phyloP scores from a whole-genome alignment of 2,888 invertebrate species.

The Mesorhabditis belari region DNA sequence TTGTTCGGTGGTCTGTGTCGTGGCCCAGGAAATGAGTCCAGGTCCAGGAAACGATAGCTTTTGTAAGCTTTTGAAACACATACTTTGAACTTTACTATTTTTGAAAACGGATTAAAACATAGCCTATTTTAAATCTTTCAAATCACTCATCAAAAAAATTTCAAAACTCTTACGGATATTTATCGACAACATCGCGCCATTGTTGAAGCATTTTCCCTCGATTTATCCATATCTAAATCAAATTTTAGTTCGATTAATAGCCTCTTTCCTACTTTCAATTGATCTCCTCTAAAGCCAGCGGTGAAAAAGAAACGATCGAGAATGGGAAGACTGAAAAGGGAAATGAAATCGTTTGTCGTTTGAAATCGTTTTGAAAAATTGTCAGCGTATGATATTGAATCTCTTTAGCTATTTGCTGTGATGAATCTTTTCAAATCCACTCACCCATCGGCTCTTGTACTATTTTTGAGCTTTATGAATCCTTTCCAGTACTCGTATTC shows the following conservation, averaged over 20 bases:
- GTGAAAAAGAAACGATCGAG: slow-evolving; percentile 38
- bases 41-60: too few species aligned
- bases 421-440: too few species aligned
- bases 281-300: slow-evolving; percentile 31
- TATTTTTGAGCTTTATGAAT: slow-evolving; percentile 17
- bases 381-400: too few species aligned
- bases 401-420: too few species aligned
- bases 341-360: neutral
- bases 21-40: too few species aligned
- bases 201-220: slow-evolving; percentile 30
- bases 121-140: neutral
- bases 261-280: slow-evolving; percentile 27
- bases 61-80: too few species aligned
- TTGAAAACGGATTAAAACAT: neutral
- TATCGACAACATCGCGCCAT: slow-evolving; percentile 40
- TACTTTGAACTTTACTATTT: too few species aligned
- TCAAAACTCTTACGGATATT: slow-evolving; percentile 24
- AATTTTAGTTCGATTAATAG: too few species aligned
- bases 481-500: slow-evolving; percentile 42
- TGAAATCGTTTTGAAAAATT: neutral
- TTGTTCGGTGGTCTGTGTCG: too few species aligned
- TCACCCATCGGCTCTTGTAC: neutral
- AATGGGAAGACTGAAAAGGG: neutral
- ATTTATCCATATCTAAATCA: slow-evolving; percentile 34
- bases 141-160: neutral